A percentile compares a stretch with the other conserved stretches of the same genome.
phyloP scores from a whole-genome alignment of 2,888 invertebrate species.

The Patella depressa region DNA sequence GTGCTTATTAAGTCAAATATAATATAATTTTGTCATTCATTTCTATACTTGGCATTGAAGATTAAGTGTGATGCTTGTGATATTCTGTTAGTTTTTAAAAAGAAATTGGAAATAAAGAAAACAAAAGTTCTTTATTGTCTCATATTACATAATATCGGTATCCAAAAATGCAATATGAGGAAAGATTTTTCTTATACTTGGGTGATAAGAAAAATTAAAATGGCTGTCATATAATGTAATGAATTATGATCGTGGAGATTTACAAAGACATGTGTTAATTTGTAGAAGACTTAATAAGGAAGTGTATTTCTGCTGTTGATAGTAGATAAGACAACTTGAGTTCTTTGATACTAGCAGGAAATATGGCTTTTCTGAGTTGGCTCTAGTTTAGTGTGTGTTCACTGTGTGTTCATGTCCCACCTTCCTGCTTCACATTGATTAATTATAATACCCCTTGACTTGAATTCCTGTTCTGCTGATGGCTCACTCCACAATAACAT shows the following conservation, averaged over 20 bases:
- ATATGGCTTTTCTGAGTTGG: not conserved
- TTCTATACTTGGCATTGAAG: not conserved
- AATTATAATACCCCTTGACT: no score
- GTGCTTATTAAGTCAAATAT: not conserved
- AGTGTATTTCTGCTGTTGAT: conserved; percentile 4
- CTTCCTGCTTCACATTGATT: no score
- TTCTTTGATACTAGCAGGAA: conserved; percentile 8
- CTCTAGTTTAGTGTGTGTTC: no score
- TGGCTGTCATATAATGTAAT: no score
- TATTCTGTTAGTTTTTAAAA: no score
- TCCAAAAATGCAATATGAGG: not conserved
- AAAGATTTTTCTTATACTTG: not conserved
- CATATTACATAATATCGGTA: not conserved
- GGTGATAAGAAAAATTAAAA: no score
- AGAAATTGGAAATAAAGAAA: no score
- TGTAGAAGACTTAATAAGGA: not conserved
- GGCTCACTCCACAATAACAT: no score
- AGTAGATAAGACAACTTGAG: not conserved
- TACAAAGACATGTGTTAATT: no score
- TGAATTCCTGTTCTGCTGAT: no score
- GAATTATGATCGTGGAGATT: no score
- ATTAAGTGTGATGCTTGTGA: not conserved
- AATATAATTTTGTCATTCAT: not conserved
- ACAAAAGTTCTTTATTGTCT: not conserved
- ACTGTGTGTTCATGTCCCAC: no score